Evolutionary conservation across 2,797 vertebrate genomes (phyloP).

Genomic region (Tragopan temminckii): DNA sequence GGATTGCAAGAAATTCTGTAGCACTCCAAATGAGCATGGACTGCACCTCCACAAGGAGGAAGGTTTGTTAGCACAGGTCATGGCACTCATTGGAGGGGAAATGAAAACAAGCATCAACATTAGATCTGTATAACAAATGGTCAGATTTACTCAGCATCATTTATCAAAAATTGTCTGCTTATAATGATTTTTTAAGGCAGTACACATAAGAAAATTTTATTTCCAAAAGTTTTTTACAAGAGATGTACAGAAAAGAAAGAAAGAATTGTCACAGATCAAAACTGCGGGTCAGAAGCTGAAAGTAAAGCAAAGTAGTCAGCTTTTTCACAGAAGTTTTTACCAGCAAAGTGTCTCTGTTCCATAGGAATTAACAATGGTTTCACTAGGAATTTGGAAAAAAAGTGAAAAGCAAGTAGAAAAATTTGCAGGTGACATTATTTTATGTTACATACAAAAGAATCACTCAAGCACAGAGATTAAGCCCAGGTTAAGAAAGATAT

Average conservation of each 20-base stretch:
- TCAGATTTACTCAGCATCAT: neutral
- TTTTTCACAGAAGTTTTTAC: neutral
- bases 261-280: conserved; percentile 3
- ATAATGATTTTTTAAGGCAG: neutral
- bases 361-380: neutral
- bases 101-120: neutral
- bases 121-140: neutral
- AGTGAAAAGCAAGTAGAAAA: conserved; percentile 3
- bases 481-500: neutral
- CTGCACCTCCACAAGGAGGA: neutral
- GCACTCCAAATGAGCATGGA: neutral
- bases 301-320: neutral
- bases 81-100: neutral
- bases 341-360: neutral
- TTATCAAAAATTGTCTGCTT: neutral
- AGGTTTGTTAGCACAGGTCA: neutral
- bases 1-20: neutral
- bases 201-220: neutral
- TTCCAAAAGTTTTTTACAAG: neutral
- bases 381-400: conserved; percentile 2
- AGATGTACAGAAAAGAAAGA: neutral
- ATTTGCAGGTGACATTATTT: neutral
- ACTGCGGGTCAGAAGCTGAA: neutral
- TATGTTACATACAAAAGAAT: neutral
- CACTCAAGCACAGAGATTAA: neutral